Conservation (phyloP, 2,797 vertebrate genomes). For the Antennarius maculatus region DNA sequence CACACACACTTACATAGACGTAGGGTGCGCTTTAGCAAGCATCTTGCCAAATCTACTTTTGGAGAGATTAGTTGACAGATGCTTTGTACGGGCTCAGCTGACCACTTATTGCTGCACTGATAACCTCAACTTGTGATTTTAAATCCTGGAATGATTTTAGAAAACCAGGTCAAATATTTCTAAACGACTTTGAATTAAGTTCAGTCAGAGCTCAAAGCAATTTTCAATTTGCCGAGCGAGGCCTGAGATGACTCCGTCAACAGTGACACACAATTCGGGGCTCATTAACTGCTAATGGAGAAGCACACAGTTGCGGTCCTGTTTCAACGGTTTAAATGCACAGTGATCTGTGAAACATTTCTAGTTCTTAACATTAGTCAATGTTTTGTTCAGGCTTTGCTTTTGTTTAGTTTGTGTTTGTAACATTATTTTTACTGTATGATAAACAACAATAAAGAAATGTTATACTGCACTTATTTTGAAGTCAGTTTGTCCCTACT, state of each 20-base stretch:
- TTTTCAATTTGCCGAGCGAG: background rate
- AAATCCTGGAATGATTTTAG: background rate
- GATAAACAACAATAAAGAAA: background rate
- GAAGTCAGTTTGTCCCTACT: background rate
- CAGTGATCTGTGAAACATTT: background rate
- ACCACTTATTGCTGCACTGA: slow-evolving; percentile 30
- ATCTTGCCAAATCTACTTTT: slow-evolving; percentile 44
- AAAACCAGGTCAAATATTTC: background rate
- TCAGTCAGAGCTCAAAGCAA: background rate
- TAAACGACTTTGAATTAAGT: background rate
- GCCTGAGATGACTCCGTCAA: slow-evolving; percentile 6
- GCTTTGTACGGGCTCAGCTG: slow-evolving; percentile 37
- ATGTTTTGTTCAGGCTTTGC: background rate
- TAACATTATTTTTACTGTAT: background rate
- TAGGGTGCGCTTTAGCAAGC: slow-evolving; percentile 30
- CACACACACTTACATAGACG: slow-evolving; percentile 17
- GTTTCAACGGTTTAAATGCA: slow-evolving; percentile 13
- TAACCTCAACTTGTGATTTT: slow-evolving; percentile 27
- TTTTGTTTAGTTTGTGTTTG: background rate
- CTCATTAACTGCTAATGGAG: background rate
- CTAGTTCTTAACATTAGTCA: background rate
- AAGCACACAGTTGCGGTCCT: background rate
- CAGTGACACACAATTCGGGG: background rate
- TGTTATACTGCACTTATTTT: background rate
- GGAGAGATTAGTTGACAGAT: slow-evolving; percentile 53